Percentiles rank a stretch among this genome's conserved stretches.
These are phyloP conservation scores for Noctilio leporinus DNA, from an alignment of 2,113 vertebrate genomes.

Conservation along the genomic window DNA sequence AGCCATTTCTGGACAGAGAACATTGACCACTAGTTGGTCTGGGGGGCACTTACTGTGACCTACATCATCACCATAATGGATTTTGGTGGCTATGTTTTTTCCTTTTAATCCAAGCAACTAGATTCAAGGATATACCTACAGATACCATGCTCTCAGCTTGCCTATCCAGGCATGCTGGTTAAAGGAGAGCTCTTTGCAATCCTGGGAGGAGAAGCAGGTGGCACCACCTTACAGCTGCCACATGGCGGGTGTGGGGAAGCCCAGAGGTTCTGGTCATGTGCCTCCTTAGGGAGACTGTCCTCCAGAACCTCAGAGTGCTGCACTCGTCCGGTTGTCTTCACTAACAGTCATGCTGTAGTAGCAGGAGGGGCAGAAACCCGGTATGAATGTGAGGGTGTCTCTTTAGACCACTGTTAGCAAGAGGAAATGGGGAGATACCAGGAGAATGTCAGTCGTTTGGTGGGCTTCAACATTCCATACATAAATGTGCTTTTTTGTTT, in stretches of 20 bases:
- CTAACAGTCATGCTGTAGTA: neutral
- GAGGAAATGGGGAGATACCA: neutral
- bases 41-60: neutral
- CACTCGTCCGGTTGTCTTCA: neutral
- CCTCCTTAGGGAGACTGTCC: neutral
- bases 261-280: accelerated
- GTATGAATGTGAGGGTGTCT: neutral
- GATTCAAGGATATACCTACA: neutral
- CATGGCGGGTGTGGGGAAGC: too few relatives aligned
- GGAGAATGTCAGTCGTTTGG: neutral
- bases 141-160: neutral
- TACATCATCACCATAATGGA: neutral
- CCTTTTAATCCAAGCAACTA: neutral
- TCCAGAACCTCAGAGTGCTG: neutral
- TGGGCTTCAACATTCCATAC: neutral
- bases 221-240: neutral
- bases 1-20: neutral
- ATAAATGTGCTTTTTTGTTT: neutral
- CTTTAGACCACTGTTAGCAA: neutral
- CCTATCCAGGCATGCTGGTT: neutral
- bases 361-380: neutral
- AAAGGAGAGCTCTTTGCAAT: neutral
- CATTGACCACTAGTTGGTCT: neutral
- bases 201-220: neutral
- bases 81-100: neutral